phyloP scores from a whole-genome alignment of 2,113 vertebrate species.

The Hippocampus abdominalis region DNA sequence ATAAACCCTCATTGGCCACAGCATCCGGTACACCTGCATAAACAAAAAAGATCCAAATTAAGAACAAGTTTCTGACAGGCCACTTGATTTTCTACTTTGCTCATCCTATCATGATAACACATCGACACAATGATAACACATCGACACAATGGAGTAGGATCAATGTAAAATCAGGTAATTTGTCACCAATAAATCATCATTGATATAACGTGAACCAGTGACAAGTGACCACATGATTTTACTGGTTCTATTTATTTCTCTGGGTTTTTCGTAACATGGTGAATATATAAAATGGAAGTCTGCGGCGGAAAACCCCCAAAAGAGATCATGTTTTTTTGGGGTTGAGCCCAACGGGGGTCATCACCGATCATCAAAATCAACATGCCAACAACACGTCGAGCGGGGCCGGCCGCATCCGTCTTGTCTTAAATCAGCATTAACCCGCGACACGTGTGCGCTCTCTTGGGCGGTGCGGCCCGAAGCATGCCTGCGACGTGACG shows the following conservation, averaged over 20 bases:
- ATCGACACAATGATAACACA: background rate
- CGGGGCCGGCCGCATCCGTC: conserved; percentile 61
- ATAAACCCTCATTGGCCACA: too few species aligned
- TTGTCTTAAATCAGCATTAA: conserved; percentile 59
- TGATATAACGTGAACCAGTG: too few species aligned
- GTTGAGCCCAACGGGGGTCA: conserved; percentile 47
- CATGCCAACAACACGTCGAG: conserved; percentile 66
- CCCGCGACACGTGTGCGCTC: conserved; percentile 63
- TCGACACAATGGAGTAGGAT: background rate
- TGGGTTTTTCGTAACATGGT: conserved; percentile 15
- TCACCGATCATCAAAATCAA: conserved; percentile 72
- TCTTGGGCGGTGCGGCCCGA: conserved; percentile 52
- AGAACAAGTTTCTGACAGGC: too few species aligned
- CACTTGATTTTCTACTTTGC: background rate
- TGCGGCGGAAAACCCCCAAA: conserved; percentile 51
- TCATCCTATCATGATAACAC: background rate
- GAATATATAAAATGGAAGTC: conserved; percentile 18
- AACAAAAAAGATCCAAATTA: too few species aligned
- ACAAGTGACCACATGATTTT: too few species aligned
- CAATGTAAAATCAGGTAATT: background rate
- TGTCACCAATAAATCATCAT: background rate
- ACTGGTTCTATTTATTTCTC: conserved; percentile 30
- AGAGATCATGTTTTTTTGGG: conserved; percentile 58
- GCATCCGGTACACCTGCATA: too few species aligned
- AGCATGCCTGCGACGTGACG: conserved; percentile 59